Conservation (phyloP, 2,113 vertebrate species). For the Oryzias javanicus region DNA sequence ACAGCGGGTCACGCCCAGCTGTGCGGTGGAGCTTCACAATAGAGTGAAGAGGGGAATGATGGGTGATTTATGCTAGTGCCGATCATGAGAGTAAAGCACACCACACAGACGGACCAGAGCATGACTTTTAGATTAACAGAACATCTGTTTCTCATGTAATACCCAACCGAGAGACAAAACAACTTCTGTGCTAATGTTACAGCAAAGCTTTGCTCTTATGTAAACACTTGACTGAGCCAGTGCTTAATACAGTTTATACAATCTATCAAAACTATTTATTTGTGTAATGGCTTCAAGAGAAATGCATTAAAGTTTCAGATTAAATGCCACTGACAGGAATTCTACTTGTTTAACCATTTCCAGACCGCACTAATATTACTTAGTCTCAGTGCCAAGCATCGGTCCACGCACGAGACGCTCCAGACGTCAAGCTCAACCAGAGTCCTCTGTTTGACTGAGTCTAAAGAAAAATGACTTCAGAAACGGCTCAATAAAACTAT, state of each 20-base stretch:
- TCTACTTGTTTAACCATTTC: background rate
- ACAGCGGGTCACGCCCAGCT: constrained; percentile 21
- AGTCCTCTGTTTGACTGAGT: no score
- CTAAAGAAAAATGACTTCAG: no score
- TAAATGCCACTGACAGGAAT: background rate
- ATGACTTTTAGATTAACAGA: constrained; percentile 33
- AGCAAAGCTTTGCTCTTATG: background rate
- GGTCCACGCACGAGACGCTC: background rate
- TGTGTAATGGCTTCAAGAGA: background rate
- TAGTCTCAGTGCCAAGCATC: background rate
- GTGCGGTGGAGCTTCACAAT: constrained; percentile 28
- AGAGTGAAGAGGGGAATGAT: constrained; percentile 34
- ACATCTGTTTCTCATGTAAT: constrained; percentile 46
- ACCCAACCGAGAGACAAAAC: constrained; percentile 11
- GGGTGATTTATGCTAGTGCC: background rate
- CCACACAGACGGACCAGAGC: constrained; percentile 34
- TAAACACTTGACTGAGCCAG: background rate
- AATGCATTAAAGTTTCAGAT: background rate
- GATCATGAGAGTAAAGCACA: constrained; percentile 13
- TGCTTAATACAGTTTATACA: background rate
- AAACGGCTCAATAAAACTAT: no score
- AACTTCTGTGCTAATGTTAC: background rate
- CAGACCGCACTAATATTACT: background rate
- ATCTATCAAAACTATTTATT: background rate
- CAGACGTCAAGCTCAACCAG: background rate